phyloP scores from a whole-genome alignment of 2,888 invertebrate species.

The Acleris cristana region DNA sequence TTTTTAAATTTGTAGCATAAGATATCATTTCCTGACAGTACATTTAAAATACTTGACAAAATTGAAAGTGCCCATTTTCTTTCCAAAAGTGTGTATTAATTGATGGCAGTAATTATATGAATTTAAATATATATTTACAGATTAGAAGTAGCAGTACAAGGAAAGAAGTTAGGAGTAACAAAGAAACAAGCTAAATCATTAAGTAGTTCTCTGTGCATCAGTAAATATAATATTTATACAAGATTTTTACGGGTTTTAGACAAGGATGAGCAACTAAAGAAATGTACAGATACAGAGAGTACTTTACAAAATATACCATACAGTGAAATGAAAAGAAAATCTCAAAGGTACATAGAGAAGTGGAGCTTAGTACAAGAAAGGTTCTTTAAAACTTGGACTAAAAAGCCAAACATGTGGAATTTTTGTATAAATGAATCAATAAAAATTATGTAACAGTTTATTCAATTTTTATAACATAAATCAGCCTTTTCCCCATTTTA shows the following conservation, averaged over 20 bases:
- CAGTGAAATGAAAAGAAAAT: conserved; percentile 69
- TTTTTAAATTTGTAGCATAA: too few species aligned
- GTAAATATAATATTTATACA: conserved; percentile 81
- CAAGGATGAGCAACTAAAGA: conserved; percentile 52
- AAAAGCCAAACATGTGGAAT: conserved; percentile 79
- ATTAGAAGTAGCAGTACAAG: conserved; percentile 89
- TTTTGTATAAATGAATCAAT: conserved; percentile 56
- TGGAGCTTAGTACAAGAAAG: conserved; percentile 70
- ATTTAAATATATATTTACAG: conserved; percentile 68
- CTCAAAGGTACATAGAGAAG: conserved; percentile 50
- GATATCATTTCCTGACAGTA: too few species aligned
- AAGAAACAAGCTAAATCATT: conserved; percentile 82
- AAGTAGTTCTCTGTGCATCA: conserved; percentile 76
- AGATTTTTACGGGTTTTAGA: conserved; percentile 72
- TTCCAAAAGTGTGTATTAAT: too few species aligned
- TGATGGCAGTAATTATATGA: not conserved
- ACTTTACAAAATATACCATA: conserved; percentile 55
- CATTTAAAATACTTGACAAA: too few species aligned
- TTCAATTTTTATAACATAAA: too few species aligned
- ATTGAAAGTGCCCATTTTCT: too few species aligned
- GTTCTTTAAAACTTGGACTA: conserved; percentile 83
- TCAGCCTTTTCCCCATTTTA: too few species aligned
- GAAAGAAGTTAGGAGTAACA: conserved; percentile 90
- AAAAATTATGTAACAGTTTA: not conserved
- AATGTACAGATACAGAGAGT: conserved; percentile 45